A percentile compares a stretch with the other conserved stretches of the same genome.
Conservation (phyloP, 2,113 vertebrate genomes). For the Gymnarchus niloticus region DNA sequence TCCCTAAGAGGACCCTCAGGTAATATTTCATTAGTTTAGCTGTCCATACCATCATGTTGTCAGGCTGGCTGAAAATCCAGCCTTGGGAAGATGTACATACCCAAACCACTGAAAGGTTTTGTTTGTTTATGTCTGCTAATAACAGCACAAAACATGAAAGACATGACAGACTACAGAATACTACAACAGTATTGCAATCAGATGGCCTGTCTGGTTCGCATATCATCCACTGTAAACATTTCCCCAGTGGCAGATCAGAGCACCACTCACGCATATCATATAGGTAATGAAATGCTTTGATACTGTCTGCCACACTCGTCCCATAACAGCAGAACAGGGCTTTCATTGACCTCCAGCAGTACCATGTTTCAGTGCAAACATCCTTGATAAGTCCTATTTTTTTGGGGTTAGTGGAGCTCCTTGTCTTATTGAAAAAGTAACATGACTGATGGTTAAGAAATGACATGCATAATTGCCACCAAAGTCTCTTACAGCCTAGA, state of each 20-base stretch:
- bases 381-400: not conserved
- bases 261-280: not conserved
- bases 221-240: not conserved
- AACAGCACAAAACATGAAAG: not conserved
- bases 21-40: not conserved
- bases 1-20: not conserved
- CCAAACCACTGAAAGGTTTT: not conserved
- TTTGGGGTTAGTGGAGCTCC: not conserved
- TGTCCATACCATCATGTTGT: not conserved
- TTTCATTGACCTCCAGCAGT: not conserved
- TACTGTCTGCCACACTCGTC: not conserved
- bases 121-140: not conserved
- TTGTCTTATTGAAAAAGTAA: conserved; percentile 16
- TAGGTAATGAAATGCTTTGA: not conserved
- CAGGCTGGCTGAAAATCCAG: not conserved
- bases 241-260: not conserved
- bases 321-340: not conserved
- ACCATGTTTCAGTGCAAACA: not conserved
- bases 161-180: not conserved
- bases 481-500: conserved; percentile 9
- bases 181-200: not conserved
- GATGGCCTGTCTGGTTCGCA: not conserved
- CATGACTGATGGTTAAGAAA: not conserved
- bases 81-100: not conserved
- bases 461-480: not conserved